phyloP scores from a whole-genome alignment of 1,140 invertebrate species.

The Asobara japonica region DNA sequence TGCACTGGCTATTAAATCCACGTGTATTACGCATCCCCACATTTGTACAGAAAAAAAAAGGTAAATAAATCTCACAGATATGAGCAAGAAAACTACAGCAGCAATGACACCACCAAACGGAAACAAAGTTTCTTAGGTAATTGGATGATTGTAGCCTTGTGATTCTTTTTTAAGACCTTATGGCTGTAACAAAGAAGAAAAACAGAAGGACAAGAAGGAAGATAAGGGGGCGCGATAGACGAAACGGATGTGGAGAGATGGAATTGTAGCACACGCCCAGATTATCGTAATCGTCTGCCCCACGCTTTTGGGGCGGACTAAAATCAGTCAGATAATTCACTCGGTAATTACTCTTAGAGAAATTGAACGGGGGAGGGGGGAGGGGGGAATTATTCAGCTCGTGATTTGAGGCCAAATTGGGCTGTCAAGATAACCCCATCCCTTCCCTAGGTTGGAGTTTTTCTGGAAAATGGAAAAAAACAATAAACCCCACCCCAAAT shows the following conservation, averaged over 20 bases:
- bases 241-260: constrained; percentile 16
- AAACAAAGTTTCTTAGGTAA: constrained; percentile 19
- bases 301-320: background rate
- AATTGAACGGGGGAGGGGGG: too few species aligned
- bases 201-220: constrained; percentile 7
- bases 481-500: background rate
- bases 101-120: constrained; percentile 5
- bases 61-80: background rate
- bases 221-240: background rate
- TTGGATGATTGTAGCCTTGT: constrained; percentile 26
- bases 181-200: background rate
- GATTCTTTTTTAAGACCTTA: background rate
- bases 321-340: background rate
- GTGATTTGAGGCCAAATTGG: too few species aligned
- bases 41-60: background rate
- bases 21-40: background rate
- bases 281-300: constrained; percentile 16
- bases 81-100: background rate
- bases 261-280: constrained; percentile 21
- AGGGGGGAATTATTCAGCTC: too few species aligned
- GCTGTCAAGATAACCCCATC: too few species aligned
- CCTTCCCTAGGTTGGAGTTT: too few species aligned
- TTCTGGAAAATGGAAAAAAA: too few species aligned
- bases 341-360: background rate
- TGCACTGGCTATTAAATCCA: background rate